phyloP scores from a whole-genome alignment of 2,888 invertebrate species.

The Stenodema calcarata region DNA sequence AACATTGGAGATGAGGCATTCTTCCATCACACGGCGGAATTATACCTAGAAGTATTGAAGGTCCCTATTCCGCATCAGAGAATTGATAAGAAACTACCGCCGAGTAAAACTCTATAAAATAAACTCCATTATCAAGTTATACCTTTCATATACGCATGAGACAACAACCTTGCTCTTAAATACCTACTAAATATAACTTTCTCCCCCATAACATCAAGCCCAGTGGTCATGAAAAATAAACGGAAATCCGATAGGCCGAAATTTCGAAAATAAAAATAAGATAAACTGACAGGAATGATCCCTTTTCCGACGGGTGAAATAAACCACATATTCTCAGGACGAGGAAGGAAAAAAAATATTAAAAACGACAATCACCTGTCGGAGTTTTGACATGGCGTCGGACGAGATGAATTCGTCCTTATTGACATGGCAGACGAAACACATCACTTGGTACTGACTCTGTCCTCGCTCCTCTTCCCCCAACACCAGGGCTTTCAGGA shows the following conservation, averaged over 20 bases:
- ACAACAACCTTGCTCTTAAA: too few species aligned
- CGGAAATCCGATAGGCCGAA: neutral
- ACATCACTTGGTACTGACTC: constrained; percentile 85
- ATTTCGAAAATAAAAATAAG: neutral
- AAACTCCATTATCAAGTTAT: too few species aligned
- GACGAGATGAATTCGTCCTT: constrained; percentile 95
- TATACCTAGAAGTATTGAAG: too few species aligned
- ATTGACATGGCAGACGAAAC: constrained; percentile 87
- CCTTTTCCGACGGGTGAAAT: neutral
- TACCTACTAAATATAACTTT: too few species aligned
- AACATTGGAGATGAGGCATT: too few species aligned
- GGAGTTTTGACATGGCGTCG: constrained; percentile 93
- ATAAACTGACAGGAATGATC: neutral
- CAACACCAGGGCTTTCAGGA: constrained; percentile 84
- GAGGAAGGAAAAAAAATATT: neutral
- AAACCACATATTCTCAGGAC: neutral
- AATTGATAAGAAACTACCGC: too few species aligned
- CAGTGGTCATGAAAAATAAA: neutral
- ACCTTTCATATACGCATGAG: too few species aligned
- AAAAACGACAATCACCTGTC: constrained; percentile 70
- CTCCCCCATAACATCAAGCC: too few species aligned
- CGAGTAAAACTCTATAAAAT: too few species aligned
- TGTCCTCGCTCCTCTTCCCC: constrained; percentile 94
- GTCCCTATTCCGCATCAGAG: too few species aligned
- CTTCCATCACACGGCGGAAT: too few species aligned